Base-by-base conservation (phyloP, 2,113 vertebrate genomes). In the Pseudopipra pipra region DNA sequence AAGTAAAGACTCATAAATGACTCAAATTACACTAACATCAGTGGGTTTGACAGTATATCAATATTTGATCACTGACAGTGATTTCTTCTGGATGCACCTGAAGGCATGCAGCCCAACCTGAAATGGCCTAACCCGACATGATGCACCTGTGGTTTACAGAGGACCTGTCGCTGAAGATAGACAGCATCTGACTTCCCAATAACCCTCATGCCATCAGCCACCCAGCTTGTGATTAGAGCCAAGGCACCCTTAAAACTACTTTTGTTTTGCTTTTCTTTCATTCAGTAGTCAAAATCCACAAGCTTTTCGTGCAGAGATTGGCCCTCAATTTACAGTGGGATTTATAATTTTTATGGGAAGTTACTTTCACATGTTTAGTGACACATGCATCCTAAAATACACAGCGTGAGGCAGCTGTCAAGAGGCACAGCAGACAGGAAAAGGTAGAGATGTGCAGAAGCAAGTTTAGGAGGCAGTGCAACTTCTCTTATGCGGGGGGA, bases 1-100 rank as follows among this genome's bases (percentile, higher is more conserved):
- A 68, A 96, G 92, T 44, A 97, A 97, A 97, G 88, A 78, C 93
- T 97, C 97, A 97, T 98, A 98, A 98, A 98, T 96, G 54, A 93
- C 93, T 97, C 90, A 90, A 95, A 96, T 96, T 97, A 90, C 75
- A 35, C 62, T 43, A 74, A 70, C 70, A 84, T 87, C 47, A 54
- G 46, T 39, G 51, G 55, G 27, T 85, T 76, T 89, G 93, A 98
- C 95, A 97, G 93, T 92, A 75, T 66, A 97, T 87, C 87, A 96
- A 78, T 93, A 78, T 97, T 97, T 94, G 92, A 90, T 74, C 67
- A 52, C 43, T 85, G 73, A 56, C 49, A 90, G 83, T 51, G 79
- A 93, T 87, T 85, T 83, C 83, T 92, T 96, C 95, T 79, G 77
- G 91, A 96, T 96, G 94, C 87, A 76, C 67, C 79, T 78, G 82